Evolutionary conservation across 1,140 invertebrate genomes (phyloP).

Genomic region (Lasaia peninsularis): DNA sequence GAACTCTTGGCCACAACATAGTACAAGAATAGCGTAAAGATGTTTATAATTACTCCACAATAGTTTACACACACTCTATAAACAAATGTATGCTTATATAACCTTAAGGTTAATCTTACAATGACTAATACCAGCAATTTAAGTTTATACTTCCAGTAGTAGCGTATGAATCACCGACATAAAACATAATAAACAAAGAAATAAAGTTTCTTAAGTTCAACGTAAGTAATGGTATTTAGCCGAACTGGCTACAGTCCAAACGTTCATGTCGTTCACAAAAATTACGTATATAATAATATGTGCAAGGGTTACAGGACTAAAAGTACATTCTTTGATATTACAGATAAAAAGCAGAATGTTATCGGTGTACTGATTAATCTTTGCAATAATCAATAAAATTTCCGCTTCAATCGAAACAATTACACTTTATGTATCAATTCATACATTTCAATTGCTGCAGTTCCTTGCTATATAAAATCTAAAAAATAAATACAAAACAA

Average conservation of each 20-base stretch:
- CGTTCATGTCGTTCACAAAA: slow-evolving; percentile 28
- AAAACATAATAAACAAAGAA: slow-evolving; percentile 47
- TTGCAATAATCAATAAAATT: slow-evolving; percentile 35
- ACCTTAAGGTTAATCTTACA: slow-evolving; percentile 24
- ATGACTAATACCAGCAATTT: slow-evolving; percentile 34
- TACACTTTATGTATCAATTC: slow-evolving; percentile 19
- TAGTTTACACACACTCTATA: slow-evolving; percentile 25
- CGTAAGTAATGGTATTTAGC: slow-evolving; percentile 19
- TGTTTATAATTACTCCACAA: slow-evolving; percentile 30
- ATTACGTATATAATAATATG: background rate
- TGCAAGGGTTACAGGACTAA: background rate
- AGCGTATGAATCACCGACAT: slow-evolving; percentile 38
- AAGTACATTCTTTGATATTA: background rate
- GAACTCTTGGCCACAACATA: background rate
- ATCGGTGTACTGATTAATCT: slow-evolving; percentile 24
- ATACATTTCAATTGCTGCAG: background rate
- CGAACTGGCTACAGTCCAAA: slow-evolving; percentile 56
- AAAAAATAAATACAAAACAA: slow-evolving; percentile 14
- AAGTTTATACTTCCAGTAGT: slow-evolving; percentile 25
- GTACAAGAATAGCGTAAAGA: slow-evolving; percentile 23
- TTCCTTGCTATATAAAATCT: slow-evolving; percentile 1
- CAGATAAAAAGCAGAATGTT: background rate
- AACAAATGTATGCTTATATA: slow-evolving; percentile 34
- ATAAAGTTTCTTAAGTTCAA: slow-evolving; percentile 21
- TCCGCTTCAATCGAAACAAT: slow-evolving; percentile 31